These are phyloP conservation scores for Alcis repandata DNA, from an alignment of 2,888 invertebrate genomes.

Conservation along the genomic window DNA sequence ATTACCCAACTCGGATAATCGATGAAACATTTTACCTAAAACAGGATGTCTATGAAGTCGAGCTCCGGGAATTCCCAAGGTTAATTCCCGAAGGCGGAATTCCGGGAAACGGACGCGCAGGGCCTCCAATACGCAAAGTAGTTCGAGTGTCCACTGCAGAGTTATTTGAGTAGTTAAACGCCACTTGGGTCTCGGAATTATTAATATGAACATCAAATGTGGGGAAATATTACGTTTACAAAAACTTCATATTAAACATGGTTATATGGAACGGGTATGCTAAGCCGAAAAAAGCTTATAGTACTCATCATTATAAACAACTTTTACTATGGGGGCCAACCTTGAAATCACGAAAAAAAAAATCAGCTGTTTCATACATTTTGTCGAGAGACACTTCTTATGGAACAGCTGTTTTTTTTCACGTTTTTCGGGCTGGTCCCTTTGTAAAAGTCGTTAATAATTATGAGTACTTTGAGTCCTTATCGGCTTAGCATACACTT, in stretches of 20 bases:
- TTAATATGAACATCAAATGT: neutral
- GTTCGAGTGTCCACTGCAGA: conserved; percentile 5
- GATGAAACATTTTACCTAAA: conserved; percentile 24
- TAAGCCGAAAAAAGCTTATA: too few relatives aligned
- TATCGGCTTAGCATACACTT: too few relatives aligned
- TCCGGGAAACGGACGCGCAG: conserved; percentile 14
- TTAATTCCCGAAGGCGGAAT: conserved; percentile 18
- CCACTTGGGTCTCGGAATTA: neutral
- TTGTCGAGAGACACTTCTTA: too few relatives aligned
- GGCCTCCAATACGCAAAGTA: conserved; percentile 15
- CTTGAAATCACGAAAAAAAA: too few relatives aligned
- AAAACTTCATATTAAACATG: neutral
- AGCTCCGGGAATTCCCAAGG: conserved; percentile 27
- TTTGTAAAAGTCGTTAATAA: too few relatives aligned
- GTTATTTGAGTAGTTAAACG: neutral
- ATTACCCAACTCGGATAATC: conserved; percentile 3
- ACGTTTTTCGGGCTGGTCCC: too few relatives aligned
- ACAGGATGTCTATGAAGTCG: conserved; percentile 20
- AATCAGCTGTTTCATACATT: too few relatives aligned
- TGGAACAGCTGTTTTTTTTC: too few relatives aligned
- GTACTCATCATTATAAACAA: too few relatives aligned
- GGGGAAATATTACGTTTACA: neutral
- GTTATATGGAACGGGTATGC: too few relatives aligned
- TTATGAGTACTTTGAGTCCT: too few relatives aligned
- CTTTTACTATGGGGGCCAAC: too few relatives aligned